Evolutionary conservation across 2,888 invertebrate genomes (phyloP).

Genomic region (Heliconius aoede): DNA sequence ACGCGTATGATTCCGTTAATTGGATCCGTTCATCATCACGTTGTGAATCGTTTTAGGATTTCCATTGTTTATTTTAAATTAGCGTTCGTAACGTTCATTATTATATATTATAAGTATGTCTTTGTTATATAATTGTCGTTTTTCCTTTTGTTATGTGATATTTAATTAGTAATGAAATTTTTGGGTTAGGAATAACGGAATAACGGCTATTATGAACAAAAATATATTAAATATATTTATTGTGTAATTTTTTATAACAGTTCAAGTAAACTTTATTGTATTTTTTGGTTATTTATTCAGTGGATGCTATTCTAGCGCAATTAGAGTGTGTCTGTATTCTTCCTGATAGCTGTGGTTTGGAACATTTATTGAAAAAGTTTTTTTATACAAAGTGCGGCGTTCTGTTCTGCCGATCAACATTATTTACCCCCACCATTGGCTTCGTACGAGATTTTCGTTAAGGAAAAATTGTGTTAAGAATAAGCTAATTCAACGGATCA

Average conservation of each 20-base stretch:
- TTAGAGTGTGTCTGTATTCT: no score
- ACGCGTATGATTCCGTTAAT: constrained; percentile 32
- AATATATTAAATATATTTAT: not conserved
- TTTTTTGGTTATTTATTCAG: no score
- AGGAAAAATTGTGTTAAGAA: no score
- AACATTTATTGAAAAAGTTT: no score
- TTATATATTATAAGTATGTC: not conserved
- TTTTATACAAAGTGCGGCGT: no score
- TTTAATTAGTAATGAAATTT: not conserved
- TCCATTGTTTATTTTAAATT: constrained; percentile 25
- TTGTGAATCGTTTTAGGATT: constrained; percentile 25
- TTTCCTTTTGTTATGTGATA: constrained; percentile 1
- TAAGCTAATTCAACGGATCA: no score
- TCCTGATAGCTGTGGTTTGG: no score
- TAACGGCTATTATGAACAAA: not conserved
- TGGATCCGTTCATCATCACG: constrained; percentile 30
- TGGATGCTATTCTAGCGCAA: no score
- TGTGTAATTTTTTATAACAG: not conserved
- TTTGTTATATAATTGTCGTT: not conserved
- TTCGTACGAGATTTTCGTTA: no score
- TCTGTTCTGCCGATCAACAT: no score
- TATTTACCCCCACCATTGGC: no score
- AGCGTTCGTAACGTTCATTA: constrained; percentile 15
- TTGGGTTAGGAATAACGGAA: not conserved
- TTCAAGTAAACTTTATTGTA: not conserved